These are phyloP conservation scores for Callospermophilus lateralis DNA, from an alignment of 2,113 vertebrate genomes.

Conservation along the genomic window DNA sequence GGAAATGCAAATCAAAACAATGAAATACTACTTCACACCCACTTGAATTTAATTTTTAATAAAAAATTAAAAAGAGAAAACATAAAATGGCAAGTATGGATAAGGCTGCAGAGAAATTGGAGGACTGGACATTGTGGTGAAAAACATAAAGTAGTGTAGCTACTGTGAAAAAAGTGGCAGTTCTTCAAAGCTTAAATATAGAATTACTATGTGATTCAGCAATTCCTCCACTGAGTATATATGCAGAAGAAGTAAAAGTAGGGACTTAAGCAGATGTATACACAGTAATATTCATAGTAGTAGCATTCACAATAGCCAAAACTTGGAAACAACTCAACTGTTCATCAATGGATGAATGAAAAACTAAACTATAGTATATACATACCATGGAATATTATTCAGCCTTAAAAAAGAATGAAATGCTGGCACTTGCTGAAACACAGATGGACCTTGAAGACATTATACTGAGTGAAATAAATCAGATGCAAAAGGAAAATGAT, in stretches of 20 bases:
- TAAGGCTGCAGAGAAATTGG: background rate
- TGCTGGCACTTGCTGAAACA: background rate
- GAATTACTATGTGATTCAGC: background rate
- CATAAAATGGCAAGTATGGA: background rate
- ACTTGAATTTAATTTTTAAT: background rate
- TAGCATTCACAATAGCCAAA: background rate
- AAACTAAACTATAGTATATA: background rate
- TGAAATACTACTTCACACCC: background rate
- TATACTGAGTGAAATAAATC: background rate
- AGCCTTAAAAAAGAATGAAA: background rate
- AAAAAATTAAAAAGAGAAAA: background rate
- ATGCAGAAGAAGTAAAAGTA: background rate
- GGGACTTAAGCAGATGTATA: background rate
- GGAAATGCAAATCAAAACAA: background rate
- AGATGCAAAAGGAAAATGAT: background rate
- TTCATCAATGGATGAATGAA: background rate
- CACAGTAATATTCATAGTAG: background rate
- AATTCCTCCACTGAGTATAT: background rate
- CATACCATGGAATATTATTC: background rate
- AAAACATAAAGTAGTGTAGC: background rate
- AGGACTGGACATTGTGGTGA: background rate
- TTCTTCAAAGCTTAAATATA: background rate
- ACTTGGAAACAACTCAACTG: background rate
- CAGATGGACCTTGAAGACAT: background rate
- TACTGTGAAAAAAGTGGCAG: too few species aligned